A percentile compares a stretch with the other conserved stretches of the same genome.
phyloP scores from a whole-genome alignment of 2,888 invertebrate genomes.

The Yponomeuta plumbellus region DNA sequence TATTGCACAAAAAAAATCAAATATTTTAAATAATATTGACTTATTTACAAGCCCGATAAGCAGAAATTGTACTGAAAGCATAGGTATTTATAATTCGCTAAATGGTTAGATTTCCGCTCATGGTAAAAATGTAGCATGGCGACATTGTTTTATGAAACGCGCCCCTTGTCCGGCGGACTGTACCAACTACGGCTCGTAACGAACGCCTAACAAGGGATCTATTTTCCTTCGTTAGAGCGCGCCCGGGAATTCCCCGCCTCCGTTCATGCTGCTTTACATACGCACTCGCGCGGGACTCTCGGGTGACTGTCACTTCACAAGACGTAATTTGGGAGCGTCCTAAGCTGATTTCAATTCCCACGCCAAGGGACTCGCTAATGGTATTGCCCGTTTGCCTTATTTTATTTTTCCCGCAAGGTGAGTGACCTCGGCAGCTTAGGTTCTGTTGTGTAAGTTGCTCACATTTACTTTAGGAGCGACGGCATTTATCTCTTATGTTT shows the following conservation, averaged over 20 bases:
- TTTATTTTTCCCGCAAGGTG: background rate
- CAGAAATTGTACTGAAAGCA: too few species aligned
- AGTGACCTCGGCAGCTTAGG: background rate
- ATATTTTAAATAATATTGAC: too few species aligned
- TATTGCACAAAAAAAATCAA: too few species aligned
- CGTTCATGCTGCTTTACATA: background rate
- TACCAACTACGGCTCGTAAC: constrained; percentile 9
- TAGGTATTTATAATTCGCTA: too few species aligned
- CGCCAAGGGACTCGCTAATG: background rate
- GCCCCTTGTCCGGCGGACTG: background rate
- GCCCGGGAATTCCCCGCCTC: background rate
- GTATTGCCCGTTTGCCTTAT: background rate
- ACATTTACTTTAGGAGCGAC: too few species aligned
- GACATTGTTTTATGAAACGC: too few species aligned
- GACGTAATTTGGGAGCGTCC: background rate
- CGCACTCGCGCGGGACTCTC: background rate
- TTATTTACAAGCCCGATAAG: too few species aligned
- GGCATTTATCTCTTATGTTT: too few species aligned
- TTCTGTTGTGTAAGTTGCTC: background rate
- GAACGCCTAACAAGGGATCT: constrained; percentile 15
- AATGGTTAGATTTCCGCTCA: too few species aligned
- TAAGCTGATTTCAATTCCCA: background rate
- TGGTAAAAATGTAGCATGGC: too few species aligned
- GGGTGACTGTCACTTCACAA: background rate
- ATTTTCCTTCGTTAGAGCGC: background rate